Conservation (phyloP, 2,888 invertebrate species). For the Drosophila leonis region DNA sequence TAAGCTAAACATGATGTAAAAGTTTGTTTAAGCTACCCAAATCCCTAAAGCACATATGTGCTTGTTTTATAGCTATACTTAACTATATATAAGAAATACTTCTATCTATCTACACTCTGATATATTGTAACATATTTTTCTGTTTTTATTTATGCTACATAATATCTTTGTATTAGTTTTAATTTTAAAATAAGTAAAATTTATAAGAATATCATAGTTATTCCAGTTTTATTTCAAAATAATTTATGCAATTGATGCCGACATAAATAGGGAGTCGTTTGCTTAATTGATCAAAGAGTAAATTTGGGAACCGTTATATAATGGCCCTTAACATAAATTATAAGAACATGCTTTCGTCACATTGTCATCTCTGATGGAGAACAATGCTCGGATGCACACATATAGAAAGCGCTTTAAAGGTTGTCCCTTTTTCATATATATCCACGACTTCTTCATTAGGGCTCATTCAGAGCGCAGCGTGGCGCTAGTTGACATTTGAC, state of each 20-base stretch:
- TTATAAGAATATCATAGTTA: not conserved
- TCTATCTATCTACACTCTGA: not conserved
- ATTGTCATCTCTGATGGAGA: conserved; percentile 45
- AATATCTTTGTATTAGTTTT: no score
- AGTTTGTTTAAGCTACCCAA: no score
- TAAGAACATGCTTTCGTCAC: conserved; percentile 28
- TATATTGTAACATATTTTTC: no score
- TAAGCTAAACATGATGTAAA: no score
- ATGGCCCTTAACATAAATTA: conserved; percentile 15
- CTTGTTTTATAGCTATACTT: not conserved
- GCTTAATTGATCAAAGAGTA: conserved; percentile 35
- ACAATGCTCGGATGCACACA: conserved; percentile 13
- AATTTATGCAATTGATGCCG: conserved; percentile 12
- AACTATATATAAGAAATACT: not conserved
- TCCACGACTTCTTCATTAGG: conserved; percentile 66
- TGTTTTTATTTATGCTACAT: no score
- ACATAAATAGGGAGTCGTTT: conserved; percentile 11
- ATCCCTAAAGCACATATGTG: not conserved
- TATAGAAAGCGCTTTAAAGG: conserved; percentile 32
- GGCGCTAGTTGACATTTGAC: conserved; percentile 79
- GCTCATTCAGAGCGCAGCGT: conserved; percentile 73
- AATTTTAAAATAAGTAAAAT: no score
- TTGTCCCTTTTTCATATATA: conserved; percentile 39
- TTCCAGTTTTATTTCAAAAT: not conserved
- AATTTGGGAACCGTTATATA: conserved; percentile 20